Evolutionary conservation across 2,888 invertebrate species (phyloP), one percentile per base, ranked within the genome.

Genomic region (Trilocha varians): DNA sequence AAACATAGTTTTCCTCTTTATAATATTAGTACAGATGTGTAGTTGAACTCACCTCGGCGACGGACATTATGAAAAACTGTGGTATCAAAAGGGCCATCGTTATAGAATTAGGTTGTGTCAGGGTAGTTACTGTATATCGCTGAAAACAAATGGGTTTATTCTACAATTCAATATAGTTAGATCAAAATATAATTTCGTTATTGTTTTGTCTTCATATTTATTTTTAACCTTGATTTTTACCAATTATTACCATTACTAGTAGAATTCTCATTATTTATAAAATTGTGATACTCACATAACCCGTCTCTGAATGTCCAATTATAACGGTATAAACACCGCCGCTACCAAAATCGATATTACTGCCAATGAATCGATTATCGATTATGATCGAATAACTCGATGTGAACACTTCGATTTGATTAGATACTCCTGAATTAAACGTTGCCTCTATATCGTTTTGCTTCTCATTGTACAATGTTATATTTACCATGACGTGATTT

Each of bases 31-130:
- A n/a, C n/a, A n/a, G 8, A 14, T 18, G 13, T 13, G n/a, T 3
- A 14, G 17, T 18, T n/a, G 11, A 13, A 40, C 60, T 64, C 40
- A 97, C 92, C 85, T 97, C 97, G 5, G 89, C 95, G 36, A 89
- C 79, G 0, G 96, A 93, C 43, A 97, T 91, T 13, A 95, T 82
- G 35, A 95, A 64, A 63, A 93, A 95, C 70, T 97, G 96, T 0
- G 96, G 96, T 9, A 96, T 58, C 55, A 94, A 83, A 88, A 90
- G 91, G 2, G 91, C 72, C 80, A 96, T 92, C 44, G 91, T 90
- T 38, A 95, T 71, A 0, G 88, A 87, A 63, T 93, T 94, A 0
- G 91, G 87, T 39, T 84, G 62, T 0, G 91, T 90, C 13, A 92
- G 65, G 1, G 72, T 74, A 4, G 87, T 50, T 11, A 78, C 41